Percentiles rank a stretch among this genome's conserved stretches.
Conservation (phyloP, 2,888 invertebrate genomes). For the Glyphotaelius pellucidus region DNA sequence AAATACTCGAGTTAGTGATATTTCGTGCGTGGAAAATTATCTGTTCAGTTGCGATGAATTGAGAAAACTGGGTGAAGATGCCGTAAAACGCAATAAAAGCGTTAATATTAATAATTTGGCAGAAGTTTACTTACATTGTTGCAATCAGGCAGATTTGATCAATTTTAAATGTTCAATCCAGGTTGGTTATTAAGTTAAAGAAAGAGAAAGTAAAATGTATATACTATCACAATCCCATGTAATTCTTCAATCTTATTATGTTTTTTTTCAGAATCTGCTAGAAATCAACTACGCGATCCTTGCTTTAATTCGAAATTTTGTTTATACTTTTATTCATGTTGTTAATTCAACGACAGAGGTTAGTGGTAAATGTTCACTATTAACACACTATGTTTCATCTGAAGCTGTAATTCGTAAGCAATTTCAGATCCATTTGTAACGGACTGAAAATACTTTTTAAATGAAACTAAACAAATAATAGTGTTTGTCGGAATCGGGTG, state of each 20-base stretch:
- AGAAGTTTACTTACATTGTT: constrained; percentile 18
- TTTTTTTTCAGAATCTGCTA: background rate
- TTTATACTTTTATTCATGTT: too few relatives aligned
- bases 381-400: too few relatives aligned
- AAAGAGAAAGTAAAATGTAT: background rate
- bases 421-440: too few relatives aligned
- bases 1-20: background rate
- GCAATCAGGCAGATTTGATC: constrained; percentile 33
- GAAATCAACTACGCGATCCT: too few relatives aligned
- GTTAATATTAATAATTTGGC: background rate
- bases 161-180: constrained; percentile 24
- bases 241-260: background rate
- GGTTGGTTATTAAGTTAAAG: background rate
- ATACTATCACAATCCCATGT: background rate
- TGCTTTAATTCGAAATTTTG: too few relatives aligned
- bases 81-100: background rate
- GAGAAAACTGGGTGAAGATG: background rate
- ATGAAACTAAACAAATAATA: too few relatives aligned
- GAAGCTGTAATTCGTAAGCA: too few relatives aligned
- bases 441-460: too few relatives aligned
- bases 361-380: too few relatives aligned
- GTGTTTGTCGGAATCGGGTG: too few relatives aligned
- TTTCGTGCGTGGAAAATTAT: background rate
- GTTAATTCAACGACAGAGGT: too few relatives aligned
- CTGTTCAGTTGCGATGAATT: background rate